phyloP scores from a whole-genome alignment of 2,113 vertebrate species.

The Bolborhynchus lineola region DNA sequence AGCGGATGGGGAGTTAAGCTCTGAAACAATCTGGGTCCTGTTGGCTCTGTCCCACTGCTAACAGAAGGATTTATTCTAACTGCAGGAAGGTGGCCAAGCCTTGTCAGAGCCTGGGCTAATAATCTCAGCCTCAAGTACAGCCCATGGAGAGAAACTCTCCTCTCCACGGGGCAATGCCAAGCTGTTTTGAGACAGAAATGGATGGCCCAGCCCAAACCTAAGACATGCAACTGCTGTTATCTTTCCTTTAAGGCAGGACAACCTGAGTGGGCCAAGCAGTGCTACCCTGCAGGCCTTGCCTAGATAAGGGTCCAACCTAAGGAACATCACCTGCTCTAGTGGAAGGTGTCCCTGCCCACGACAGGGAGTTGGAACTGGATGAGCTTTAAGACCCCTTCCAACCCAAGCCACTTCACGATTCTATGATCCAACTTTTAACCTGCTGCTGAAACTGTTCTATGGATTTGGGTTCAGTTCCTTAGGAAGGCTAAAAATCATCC shows the following conservation, averaged over 20 bases:
- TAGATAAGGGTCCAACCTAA: not conserved
- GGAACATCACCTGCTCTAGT: not conserved
- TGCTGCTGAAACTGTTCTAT: accelerated
- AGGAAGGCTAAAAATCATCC: not conserved
- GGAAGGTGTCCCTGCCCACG: not conserved
- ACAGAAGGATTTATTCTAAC: not conserved
- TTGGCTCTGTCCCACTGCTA: not conserved
- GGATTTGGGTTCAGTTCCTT: not conserved
- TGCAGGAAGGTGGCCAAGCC: not conserved
- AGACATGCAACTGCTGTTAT: not conserved
- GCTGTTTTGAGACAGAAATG: not conserved
- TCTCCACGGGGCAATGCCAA: not conserved
- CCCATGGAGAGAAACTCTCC: accelerated
- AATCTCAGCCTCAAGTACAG: accelerated
- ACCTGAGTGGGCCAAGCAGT: not conserved
- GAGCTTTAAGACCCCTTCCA: not conserved
- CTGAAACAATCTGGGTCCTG: not conserved
- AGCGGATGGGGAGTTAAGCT: not conserved
- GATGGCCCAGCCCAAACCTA: not conserved
- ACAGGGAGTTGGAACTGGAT: not conserved
- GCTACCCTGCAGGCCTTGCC: not conserved
- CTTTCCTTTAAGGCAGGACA: not conserved
- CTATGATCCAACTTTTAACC: not conserved
- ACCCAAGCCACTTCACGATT: not conserved
- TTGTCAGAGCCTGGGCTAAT: not conserved